Evolutionary conservation across 2,797 vertebrate species (phyloP), one percentile per base, ranked within the genome.

Genomic region (Decapterus maruadsi): DNA sequence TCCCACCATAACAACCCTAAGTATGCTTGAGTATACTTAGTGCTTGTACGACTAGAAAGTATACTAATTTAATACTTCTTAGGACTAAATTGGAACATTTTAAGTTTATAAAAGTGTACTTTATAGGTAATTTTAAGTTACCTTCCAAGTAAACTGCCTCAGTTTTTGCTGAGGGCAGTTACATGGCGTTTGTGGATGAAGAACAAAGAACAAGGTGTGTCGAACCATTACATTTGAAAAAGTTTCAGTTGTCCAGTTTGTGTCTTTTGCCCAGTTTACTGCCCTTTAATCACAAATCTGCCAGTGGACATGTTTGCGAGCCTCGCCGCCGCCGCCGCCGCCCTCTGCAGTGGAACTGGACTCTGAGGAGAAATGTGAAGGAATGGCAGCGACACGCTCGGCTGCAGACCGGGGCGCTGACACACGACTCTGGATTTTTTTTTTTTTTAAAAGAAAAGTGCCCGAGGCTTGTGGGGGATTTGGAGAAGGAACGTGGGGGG

Each of bases 401-500:
- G 29, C 70, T 57, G 73, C 80, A 72, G 75, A 73, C 56, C 48
- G 13, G 72, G 72, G 63, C 65, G 68, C 66, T 80, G 85, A 87
- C 90, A 90, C 84, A 83, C 80, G 72, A 78, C 90, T 84, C 46
- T 50, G 48, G 31, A 34, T 34, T 34, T 31, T n/a, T n/a, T n/a
- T n/a, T n/a, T n/a, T n/a, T n/a, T n/a, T n/a, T 26, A 26, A 13
- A 60, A 64, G 43, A 77, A 51, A 63, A 65, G 40, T 6, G 66
- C 78, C 82, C 29, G 60, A 63, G 86, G 71, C 78, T 60, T 51
- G 56, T 20, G 42, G 68, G 68, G 68, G 26, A 84, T 72, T 88
- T 74, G 67, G 65, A 75, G 59, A 80, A 45, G 51, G 71, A 72
- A 73, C n/a, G 2, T 11, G 72, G 40, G 2, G 13, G 72, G 40